Base-by-base conservation (phyloP, 1,140 invertebrate genomes). In the Portunus trituberculatus region DNA sequence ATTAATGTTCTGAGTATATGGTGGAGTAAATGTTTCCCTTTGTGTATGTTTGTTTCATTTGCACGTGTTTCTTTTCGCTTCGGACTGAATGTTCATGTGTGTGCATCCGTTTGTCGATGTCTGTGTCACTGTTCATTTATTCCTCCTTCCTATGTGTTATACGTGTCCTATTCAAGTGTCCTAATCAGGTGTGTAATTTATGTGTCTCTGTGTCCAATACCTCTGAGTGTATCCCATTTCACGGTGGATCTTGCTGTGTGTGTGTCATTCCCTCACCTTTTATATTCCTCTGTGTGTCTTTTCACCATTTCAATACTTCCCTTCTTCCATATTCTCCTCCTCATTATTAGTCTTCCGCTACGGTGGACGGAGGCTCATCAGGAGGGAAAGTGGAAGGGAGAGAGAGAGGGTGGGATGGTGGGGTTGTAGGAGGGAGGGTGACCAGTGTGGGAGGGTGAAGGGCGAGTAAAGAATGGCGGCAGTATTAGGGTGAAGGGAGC, bases 401-500 rank as follows among this genome's bases (percentile, higher is more conserved):
- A 67, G 14, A 39, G 10, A 20, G 3, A 0, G 46, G 90, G 52
- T 0, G 89, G 89, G 16, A 14, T 0, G 46, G 89, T 3, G 89
- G n/a, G n/a, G 48, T 12, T n/a, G n/a, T n/a, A n/a, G 90, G 25
- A 16, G 48, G 91, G 91, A 3, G 39, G 39, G 39, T 39, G 39
- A 39, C 39, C 39, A 39, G 39, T 39, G 39, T 39, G 6, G 59
- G 59, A 4, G 52, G 32, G 12, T 10, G 91, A 14, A 25, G 48
- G 91, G 0, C 0, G 90, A 25, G 16, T 92, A 67, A 32, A 25
- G 46, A 29, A 92, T 67, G 91, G 46, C 59, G 52, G 29, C 31
- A 67, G 91, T 92, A 31, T 90, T 90, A 76, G 67, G 67, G 67
- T 76, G 67, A 25, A n/a, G 12, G 67, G 67, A n/a, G 67, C 67